phyloP scores from a whole-genome alignment of 2,113 vertebrate species.

The Columba livia region DNA sequence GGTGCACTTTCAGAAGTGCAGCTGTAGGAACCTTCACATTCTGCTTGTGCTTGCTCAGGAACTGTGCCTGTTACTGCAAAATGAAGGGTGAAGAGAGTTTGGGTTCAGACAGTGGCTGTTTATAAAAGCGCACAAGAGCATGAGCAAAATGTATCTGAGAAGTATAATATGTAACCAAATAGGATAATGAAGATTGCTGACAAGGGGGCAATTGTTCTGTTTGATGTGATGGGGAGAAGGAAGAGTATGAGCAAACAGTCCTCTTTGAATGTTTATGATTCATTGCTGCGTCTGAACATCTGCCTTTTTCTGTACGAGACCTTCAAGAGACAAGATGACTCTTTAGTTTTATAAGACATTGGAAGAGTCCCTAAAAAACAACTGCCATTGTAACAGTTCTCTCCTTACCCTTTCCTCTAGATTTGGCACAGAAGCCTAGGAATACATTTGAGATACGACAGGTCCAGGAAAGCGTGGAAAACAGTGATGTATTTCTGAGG shows the following conservation, averaged over 20 bases:
- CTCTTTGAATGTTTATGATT: background rate
- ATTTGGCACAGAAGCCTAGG: background rate
- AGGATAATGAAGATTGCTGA: background rate
- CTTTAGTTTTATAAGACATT: background rate
- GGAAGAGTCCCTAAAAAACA: background rate
- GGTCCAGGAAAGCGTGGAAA: background rate
- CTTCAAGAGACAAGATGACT: background rate
- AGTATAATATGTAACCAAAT: background rate
- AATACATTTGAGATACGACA: background rate
- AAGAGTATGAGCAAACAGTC: background rate
- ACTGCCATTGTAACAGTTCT: background rate
- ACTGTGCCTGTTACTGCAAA: background rate
- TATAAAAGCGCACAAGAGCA: background rate
- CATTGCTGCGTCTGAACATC: background rate
- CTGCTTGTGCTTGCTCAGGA: background rate
- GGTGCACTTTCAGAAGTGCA: background rate
- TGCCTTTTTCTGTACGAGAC: rapidly evolving
- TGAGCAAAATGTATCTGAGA: background rate
- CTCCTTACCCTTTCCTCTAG: background rate
- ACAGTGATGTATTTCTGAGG: background rate
- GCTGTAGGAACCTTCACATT: background rate
- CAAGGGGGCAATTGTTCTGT: rapidly evolving
- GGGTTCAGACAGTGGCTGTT: background rate
- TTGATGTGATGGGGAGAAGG: background rate
- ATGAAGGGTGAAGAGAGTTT: background rate